Evolutionary conservation across 23 tunicate genomes (phyloP).

Genomic region (Styela plicata): DNA sequence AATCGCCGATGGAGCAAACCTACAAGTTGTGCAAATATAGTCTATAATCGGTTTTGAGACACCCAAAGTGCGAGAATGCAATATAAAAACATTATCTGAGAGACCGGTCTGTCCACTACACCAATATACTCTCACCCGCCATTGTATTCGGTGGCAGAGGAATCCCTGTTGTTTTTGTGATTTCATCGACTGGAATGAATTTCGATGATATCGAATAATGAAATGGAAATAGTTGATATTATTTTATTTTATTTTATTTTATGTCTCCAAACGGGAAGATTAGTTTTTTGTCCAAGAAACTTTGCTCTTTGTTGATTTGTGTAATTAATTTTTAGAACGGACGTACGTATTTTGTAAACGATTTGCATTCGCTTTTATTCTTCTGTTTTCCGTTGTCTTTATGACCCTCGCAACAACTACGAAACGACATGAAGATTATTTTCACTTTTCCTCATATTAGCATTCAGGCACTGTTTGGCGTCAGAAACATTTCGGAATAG

Average conservation of each 20-base stretch:
- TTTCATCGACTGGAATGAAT: neutral
- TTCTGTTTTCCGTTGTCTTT: neutral
- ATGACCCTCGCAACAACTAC: neutral
- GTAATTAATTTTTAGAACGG: neutral
- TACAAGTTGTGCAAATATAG: no score
- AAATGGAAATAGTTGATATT: slow-evolving; percentile 1
- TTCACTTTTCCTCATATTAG: neutral
- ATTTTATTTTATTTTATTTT: neutral
- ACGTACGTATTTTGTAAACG: neutral
- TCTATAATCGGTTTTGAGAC: no score
- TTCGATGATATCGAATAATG: slow-evolving; percentile 17
- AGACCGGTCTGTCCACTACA: no score
- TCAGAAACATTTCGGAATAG: slow-evolving; percentile 40
- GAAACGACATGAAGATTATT: neutral
- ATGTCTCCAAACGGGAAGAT: neutral
- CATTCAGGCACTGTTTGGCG: slow-evolving; percentile 28
- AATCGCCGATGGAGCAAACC: no score
- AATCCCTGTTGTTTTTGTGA: neutral
- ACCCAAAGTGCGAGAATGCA: no score
- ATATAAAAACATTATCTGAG: no score
- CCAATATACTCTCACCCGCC: neutral
- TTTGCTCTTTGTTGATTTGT: neutral
- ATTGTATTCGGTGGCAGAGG: neutral
- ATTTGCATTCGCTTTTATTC: neutral
- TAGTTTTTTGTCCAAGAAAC: neutral